Evolutionary conservation across 2,113 vertebrate genomes (phyloP).

Genomic region (Mastomys natalensis): DNA sequence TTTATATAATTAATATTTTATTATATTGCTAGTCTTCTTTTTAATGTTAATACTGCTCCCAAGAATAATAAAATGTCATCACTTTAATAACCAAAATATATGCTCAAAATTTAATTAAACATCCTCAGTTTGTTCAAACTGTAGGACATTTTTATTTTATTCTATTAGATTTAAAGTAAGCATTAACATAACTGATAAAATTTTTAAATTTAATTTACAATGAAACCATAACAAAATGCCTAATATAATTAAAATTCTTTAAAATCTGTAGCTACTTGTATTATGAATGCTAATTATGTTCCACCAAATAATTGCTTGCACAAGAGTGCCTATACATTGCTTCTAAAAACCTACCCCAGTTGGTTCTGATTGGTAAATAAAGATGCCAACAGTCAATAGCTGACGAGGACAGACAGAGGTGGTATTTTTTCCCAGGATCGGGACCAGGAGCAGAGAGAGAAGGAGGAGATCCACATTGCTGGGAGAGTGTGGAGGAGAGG

Average conservation of each 20-base stretch:
- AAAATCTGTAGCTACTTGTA: neutral
- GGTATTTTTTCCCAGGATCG: too few species aligned
- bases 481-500: too few species aligned
- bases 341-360: too few species aligned
- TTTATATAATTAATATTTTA: neutral
- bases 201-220: neutral
- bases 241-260: conserved; percentile 14
- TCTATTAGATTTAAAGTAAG: neutral
- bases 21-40: neutral
- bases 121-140: conserved; percentile 4
- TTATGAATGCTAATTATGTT: too few species aligned
- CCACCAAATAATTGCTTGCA: too few species aligned
- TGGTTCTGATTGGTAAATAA: too few species aligned
- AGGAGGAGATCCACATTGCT: too few species aligned
- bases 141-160: neutral
- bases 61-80: neutral
- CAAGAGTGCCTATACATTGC: too few species aligned
- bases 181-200: neutral
- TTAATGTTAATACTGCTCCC: neutral
- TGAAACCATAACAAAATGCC: neutral
- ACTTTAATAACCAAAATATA: conserved; percentile 11
- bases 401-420: too few species aligned
- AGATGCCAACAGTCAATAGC: too few species aligned
- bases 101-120: neutral
- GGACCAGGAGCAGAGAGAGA: too few species aligned